Conservation (phyloP, 1,140 invertebrate species). For the Oncopodura yosiiana region DNA sequence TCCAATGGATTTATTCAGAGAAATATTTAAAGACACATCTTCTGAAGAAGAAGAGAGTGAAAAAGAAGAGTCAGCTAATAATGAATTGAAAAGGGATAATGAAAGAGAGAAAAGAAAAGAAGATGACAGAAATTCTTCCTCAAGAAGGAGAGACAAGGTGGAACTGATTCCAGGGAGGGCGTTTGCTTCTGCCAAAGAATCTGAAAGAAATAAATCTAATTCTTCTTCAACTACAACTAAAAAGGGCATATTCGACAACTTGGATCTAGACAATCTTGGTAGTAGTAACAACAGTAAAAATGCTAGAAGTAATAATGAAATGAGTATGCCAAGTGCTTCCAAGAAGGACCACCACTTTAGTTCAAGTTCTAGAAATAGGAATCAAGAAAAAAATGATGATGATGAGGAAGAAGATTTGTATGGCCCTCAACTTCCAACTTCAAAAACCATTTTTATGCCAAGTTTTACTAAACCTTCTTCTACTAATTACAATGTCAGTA, state of each 20-base stretch:
- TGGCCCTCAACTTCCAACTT: not conserved
- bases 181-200: slow-evolving; percentile 1
- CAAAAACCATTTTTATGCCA: slow-evolving; percentile 9
- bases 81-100: not conserved
- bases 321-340: not conserved
- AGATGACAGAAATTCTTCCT: slow-evolving; percentile 9
- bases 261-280: not conserved
- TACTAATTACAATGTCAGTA: not conserved
- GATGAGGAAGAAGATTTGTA: slow-evolving; percentile 22
- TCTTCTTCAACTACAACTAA: not conserved
- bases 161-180: no score
- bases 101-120: slow-evolving; percentile 8
- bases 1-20: slow-evolving; percentile 31
- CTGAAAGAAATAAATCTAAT: not conserved
- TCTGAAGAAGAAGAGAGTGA: slow-evolving; percentile 28
- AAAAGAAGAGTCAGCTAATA: not conserved
- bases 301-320: not conserved
- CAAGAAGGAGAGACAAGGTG: not conserved
- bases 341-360: not conserved
- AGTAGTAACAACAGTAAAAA: not conserved
- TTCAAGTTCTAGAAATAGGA: not conserved
- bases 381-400: not conserved
- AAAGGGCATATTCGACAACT: not conserved
- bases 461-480: not conserved
- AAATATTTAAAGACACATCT: slow-evolving; percentile 33